Base-by-base conservation (phyloP, 2,888 invertebrate species). In the Sinodicranocentrus sp. region DNA sequence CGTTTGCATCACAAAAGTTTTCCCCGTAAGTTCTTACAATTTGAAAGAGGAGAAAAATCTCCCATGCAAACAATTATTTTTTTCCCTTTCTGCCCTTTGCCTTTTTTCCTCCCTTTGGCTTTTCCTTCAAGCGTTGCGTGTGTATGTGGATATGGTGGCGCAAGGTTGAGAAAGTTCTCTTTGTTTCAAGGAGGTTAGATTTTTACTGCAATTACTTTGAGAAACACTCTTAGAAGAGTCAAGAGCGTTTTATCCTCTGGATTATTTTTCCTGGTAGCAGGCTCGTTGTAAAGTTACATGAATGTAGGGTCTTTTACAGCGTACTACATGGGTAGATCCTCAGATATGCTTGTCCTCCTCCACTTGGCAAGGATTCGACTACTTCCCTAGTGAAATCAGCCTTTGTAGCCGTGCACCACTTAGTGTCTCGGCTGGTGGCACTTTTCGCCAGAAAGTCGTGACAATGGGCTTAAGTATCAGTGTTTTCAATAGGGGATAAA, bases 11-110 rank as follows among this genome's bases (percentile, higher is more conserved):
- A 65, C 39, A 10, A 17, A 33, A 65, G 28, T 63, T 63, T 33
- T 33, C 63, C 6, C 5, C 28, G 10, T 5, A 19, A 13, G 5
- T n/a, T 39, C 23, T 63, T 44, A 21, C 23, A 44, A 3, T 39
- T 19, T 39, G 13, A 39, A 13, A 39, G 39, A 39, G 39, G 13
- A 39, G 13, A 80, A 78, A 6, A 6, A 57, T 80, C 65, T 80
- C 28, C 65, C 80, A 54, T 72, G 72, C 72, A 80, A 80, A 80
- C 80, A 80, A 73, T 61, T 63, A 65, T 54, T 57, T 52, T 70
- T 25, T 26, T 48, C 48, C n/a, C 10, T 48, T 39, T 39, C 10
- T 48, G 19, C 23, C 21, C 13, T 10, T 33, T 28, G 1, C 28
- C 28, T 61, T 15, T 57, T 57, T 19, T 5, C 57, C 21, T 23